phyloP scores from a whole-genome alignment of 2,888 invertebrate genomes.

The Nomada ferruginata region DNA sequence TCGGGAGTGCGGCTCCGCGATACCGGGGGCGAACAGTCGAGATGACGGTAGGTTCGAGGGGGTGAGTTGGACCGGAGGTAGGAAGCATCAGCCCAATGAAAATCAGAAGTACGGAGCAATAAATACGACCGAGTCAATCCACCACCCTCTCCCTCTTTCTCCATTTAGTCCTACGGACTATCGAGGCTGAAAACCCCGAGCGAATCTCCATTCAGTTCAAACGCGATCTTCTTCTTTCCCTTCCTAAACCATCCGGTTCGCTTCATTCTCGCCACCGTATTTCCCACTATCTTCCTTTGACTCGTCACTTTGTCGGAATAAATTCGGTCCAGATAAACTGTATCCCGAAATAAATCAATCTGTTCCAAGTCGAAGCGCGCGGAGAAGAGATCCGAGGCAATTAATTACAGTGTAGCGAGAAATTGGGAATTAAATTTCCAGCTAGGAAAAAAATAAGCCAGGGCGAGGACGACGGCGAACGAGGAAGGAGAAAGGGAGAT shows the following conservation, averaged over 20 bases:
- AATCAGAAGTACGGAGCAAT: constrained; percentile 81
- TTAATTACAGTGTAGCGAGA: constrained; percentile 32
- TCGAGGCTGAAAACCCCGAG: constrained; percentile 12
- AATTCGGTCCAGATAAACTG: constrained; percentile 13
- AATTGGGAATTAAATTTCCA: constrained; percentile 37
- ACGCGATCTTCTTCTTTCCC: constrained; percentile 63
- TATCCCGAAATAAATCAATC: constrained; percentile 26
- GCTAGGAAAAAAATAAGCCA: constrained; percentile 15
- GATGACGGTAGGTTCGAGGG: constrained; percentile 56
- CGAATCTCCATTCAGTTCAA: constrained; percentile 69
- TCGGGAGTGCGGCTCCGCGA: constrained; percentile 82
- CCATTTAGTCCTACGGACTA: constrained; percentile 7
- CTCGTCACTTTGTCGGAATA: constrained; percentile 22
- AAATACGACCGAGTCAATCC: constrained; percentile 81
- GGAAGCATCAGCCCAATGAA: constrained; percentile 72
- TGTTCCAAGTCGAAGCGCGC: not conserved
- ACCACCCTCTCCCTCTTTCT: constrained; percentile 39
- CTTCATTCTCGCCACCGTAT: constrained; percentile 53
- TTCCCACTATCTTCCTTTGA: constrained; percentile 41
- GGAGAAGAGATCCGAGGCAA: constrained; percentile 1
- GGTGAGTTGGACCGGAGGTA: constrained; percentile 47
- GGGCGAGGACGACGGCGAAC: not conserved
- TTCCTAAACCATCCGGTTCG: constrained; percentile 41
- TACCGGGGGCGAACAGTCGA: constrained; percentile 76
- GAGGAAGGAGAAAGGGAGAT: constrained; percentile 19